Base-by-base conservation (phyloP, 2,113 vertebrate genomes). In the Paramormyrops kingsleyae region DNA sequence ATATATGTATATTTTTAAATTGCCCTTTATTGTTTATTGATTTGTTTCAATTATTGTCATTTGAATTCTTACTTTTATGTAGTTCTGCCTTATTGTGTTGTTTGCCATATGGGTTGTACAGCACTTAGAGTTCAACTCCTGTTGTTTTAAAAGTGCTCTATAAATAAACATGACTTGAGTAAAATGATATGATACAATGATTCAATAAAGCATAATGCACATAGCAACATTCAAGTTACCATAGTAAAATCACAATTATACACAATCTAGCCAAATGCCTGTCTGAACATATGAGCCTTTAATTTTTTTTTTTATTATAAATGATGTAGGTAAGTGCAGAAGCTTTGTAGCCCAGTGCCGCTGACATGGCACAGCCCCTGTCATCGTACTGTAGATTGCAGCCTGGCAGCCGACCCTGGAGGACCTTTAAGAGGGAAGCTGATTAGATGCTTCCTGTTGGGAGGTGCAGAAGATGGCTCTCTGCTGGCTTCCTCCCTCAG, bases 391-490 rank as follows among this genome's bases (percentile, higher is more conserved):
- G n/a, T 19, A 5, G 47, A n/a, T 31, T 12, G 35, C 19, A 83
- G 74, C 49, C 66, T 89, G 49, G 83, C 70, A 83, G 50, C 70
- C 66, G 3, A 10, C 88, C 88, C 74, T 83, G 46, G 35, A 56
- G 77, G 17, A 56, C 47, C 70, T 39, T 80, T 10, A 12, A 62
- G 70, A 80, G 74, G 88, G 74, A 89, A 42, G 49, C 74, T 89
- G 88, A 89, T 89, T 47, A 47, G 35, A 21, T 52, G 87, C 88
- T 49, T 91, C 87, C 87, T 88, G 59, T 80, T 90, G 87, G 87
- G 91, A 92, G 92, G 90, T 70, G 91, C 92, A 80, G 59, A 91
- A 59, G 62, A 66, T n/a, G 83, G 19, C 66, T 91, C 90, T 90
- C 84, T 87, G 87, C 88, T 50, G 87, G 77, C 89, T 86, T 74